A percentile compares a stretch with the other conserved stretches of the same genome.
Evolutionary conservation across 2,797 vertebrate genomes (phyloP).

Genomic region (Oreortyx pictus): DNA sequence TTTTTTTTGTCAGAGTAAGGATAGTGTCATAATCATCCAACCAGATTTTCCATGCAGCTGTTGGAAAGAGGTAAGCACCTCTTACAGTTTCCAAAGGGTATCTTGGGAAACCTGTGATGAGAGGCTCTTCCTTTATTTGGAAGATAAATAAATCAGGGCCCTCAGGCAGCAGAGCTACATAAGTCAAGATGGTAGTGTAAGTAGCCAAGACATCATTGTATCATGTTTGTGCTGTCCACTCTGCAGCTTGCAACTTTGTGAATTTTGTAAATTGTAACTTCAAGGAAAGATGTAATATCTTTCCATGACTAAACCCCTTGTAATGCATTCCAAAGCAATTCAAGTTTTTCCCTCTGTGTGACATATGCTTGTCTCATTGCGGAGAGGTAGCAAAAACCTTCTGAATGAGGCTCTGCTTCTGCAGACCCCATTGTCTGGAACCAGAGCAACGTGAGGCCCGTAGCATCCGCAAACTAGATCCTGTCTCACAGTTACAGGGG

Average conservation of each 20-base stretch:
- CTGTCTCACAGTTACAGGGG: background rate
- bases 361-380: background rate
- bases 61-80: background rate
- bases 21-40: background rate
- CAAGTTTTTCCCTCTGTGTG: background rate
- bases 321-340: background rate
- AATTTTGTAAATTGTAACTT: background rate
- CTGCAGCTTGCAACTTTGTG: background rate
- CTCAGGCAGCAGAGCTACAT: background rate
- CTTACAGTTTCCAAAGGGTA: rapidly evolving
- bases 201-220: background rate
- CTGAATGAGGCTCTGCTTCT: background rate
- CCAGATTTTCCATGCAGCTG: background rate
- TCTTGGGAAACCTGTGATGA: background rate
- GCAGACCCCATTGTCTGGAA: background rate
- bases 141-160: rapidly evolving
- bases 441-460: background rate
- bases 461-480: background rate
- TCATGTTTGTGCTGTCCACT: background rate
- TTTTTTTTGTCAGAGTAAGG: background rate
- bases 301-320: background rate
- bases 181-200: background rate
- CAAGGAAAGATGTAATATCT: background rate
- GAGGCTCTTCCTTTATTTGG: background rate
- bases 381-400: background rate